Conservation (phyloP, 2,888 invertebrate genomes). For the Andrena dorsata region DNA sequence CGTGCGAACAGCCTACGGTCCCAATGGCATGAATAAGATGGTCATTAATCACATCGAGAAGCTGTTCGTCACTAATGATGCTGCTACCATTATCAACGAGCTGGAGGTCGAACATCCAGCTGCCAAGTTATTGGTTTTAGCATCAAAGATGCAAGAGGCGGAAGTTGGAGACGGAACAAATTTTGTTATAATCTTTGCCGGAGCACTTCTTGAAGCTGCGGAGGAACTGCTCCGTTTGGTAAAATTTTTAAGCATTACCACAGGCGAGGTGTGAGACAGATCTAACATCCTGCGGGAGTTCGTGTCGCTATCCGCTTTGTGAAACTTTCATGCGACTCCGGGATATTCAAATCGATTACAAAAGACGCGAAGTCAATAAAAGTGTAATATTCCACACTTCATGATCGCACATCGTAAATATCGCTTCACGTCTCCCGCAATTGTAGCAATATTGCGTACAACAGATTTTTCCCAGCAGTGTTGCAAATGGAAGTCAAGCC, state of each 20-base stretch:
- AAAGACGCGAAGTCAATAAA: too few species aligned
- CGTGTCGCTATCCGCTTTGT: too few species aligned
- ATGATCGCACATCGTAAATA: too few species aligned
- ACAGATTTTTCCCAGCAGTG: too few species aligned
- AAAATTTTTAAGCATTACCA: slow-evolving; percentile 41
- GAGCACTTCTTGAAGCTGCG: slow-evolving; percentile 95
- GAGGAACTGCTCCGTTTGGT: slow-evolving; percentile 96
- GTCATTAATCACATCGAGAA: slow-evolving; percentile 99
- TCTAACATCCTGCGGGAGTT: too few species aligned
- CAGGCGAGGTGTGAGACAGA: too few species aligned
- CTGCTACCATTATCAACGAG: slow-evolving; percentile 98
- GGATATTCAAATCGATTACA: too few species aligned
- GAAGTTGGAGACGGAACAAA: slow-evolving; percentile 99
- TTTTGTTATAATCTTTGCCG: slow-evolving; percentile 97
- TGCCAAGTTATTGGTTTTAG: slow-evolving; percentile 97
- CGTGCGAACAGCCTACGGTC: slow-evolving; percentile 97
- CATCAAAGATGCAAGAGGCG: slow-evolving; percentile 99
- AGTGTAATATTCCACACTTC: too few species aligned
- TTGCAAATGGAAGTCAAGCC: too few species aligned
- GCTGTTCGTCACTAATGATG: slow-evolving; percentile 99
- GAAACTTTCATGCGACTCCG: too few species aligned
- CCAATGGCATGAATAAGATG: slow-evolving; percentile 99
- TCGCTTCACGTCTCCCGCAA: too few species aligned
- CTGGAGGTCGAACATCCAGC: slow-evolving; percentile 99
- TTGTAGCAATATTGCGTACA: too few species aligned